These are phyloP conservation scores for Condylura cristata DNA, from an alignment of 2,113 vertebrate genomes.

Conservation along the genomic window DNA sequence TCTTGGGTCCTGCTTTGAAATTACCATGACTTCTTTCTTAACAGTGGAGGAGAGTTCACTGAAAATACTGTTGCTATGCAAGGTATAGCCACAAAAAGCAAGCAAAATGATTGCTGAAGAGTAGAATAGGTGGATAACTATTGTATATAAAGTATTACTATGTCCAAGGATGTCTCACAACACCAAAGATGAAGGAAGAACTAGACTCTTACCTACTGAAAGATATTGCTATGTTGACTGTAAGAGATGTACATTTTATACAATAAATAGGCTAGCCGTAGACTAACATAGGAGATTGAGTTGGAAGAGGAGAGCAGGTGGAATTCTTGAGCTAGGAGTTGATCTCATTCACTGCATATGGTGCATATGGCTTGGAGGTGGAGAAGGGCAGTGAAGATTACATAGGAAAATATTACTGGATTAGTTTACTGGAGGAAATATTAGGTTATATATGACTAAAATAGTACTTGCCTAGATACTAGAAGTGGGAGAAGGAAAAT, in stretches of 20 bases:
- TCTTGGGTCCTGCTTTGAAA: background rate
- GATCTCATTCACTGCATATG: background rate
- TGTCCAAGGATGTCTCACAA: background rate
- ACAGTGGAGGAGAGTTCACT: constrained; percentile 24
- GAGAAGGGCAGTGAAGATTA: background rate
- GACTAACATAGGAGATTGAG: constrained; percentile 34
- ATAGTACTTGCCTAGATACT: background rate
- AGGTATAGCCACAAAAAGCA: background rate
- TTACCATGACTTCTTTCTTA: constrained; percentile 35
- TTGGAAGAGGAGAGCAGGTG: constrained; percentile 42
- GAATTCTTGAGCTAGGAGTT: background rate
- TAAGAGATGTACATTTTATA: constrained; percentile 32
- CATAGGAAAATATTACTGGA: constrained; percentile 9
- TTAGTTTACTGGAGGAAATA: constrained; percentile 52
- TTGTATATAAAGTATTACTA: background rate
- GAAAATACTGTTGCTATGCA: background rate
- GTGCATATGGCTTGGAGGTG: background rate
- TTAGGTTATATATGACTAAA: background rate
- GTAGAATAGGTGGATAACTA: background rate
- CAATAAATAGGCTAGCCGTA: constrained; percentile 40
- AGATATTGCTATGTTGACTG: background rate
- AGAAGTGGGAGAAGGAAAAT: background rate
- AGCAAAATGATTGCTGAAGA: background rate
- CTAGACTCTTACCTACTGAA: constrained; percentile 5
- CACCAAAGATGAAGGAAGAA: constrained; percentile 29